Conservation (phyloP, 2,888 invertebrate genomes). For the Campoplex capitator region DNA sequence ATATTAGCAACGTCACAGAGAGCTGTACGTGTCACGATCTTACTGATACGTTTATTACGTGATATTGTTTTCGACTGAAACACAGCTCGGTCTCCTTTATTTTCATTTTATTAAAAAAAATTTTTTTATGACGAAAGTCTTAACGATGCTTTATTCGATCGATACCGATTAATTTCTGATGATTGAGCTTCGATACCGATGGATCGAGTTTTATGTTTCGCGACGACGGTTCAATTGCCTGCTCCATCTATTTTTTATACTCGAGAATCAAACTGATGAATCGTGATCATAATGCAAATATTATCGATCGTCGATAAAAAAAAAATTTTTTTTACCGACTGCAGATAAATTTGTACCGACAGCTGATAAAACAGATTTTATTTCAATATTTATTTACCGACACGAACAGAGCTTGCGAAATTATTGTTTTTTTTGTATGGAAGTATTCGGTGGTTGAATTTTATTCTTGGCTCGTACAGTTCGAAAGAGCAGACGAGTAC, state of each 20-base stretch:
- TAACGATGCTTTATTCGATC: background rate
- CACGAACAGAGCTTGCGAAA: background rate
- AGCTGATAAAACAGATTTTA: background rate
- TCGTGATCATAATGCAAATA: background rate
- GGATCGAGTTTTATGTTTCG: background rate
- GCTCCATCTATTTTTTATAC: background rate
- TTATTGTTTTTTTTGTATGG: background rate
- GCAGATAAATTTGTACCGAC: background rate
- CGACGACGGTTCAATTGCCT: background rate
- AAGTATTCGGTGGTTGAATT: background rate
- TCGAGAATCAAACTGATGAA: background rate
- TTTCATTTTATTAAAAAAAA: too few relatives aligned
- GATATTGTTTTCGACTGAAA: background rate
- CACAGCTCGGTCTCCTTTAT: background rate
- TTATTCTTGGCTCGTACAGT: background rate
- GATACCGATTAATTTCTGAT: background rate
- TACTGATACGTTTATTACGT: slow-evolving; percentile 35
- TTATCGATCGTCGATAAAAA: background rate
- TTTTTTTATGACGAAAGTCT: background rate
- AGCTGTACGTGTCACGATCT: slow-evolving; percentile 19
- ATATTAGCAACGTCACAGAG: slow-evolving; percentile 17
- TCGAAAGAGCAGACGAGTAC: background rate
- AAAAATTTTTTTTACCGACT: background rate
- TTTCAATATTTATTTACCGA: background rate
- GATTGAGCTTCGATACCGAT: background rate